Conservation (phyloP, 2,113 vertebrate genomes). For the Pseudopodoces humilis region DNA sequence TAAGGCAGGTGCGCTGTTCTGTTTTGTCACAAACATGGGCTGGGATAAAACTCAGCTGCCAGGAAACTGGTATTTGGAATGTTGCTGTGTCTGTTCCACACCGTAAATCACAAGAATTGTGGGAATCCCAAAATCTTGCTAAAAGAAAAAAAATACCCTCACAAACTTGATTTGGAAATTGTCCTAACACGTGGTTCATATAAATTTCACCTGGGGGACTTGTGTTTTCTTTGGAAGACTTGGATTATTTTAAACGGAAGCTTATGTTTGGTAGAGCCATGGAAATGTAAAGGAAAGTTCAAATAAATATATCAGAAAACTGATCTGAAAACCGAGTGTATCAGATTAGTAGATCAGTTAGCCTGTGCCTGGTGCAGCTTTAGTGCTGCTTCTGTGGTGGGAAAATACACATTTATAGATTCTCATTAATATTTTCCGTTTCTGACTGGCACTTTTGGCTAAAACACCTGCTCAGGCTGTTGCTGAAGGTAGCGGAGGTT, state of each 20-base stretch:
- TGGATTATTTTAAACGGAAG: background rate
- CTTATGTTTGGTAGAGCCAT: background rate
- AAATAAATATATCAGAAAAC: background rate
- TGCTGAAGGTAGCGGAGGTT: background rate
- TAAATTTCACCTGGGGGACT: background rate
- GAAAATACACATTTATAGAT: background rate
- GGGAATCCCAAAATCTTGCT: background rate
- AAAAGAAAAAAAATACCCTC: background rate
- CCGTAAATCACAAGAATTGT: background rate
- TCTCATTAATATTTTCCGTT: background rate
- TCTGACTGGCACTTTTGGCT: background rate
- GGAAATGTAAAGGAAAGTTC: background rate
- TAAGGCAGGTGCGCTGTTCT: background rate
- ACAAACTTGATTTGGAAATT: background rate
- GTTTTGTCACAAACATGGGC: fast-evolving
- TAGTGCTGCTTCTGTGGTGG: background rate
- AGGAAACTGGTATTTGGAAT: fast-evolving
- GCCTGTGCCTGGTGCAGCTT: background rate
- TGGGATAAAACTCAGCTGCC: background rate
- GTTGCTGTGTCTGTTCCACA: fast-evolving
- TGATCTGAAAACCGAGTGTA: background rate
- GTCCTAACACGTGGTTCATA: fast-evolving
- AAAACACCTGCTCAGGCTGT: background rate
- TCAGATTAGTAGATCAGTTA: background rate
- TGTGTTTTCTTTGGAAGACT: background rate